These are phyloP conservation scores for Anolis carolinensis DNA, from an alignment of 2,113 vertebrate genomes.

Conservation along the genomic window DNA sequence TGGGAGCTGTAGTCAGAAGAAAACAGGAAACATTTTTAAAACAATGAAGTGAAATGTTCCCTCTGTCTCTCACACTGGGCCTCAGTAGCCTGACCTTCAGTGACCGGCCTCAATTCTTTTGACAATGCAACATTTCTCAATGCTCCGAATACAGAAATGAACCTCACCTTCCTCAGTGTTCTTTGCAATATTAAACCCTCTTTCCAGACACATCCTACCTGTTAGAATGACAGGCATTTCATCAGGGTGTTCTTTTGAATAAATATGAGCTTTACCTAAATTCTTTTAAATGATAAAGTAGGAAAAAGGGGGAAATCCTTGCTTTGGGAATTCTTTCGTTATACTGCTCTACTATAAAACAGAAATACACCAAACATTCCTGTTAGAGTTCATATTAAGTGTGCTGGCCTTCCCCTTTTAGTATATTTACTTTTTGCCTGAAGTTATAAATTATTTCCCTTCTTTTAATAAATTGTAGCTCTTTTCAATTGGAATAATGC, in stretches of 20 bases:
- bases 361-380: conserved; percentile 20
- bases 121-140: neutral
- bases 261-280: neutral
- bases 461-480: conserved; percentile 32
- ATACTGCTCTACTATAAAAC: neutral
- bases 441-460: conserved; percentile 26
- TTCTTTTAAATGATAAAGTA: neutral
- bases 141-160: no score
- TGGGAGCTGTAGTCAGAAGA: no score
- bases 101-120: neutral
- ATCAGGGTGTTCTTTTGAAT: neutral
- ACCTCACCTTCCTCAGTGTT: no score
- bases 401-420: neutral
- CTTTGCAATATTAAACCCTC: neutral
- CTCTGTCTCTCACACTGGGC: neutral
- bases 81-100: neutral
- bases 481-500: conserved; percentile 50
- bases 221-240: neutral
- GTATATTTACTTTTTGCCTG: conserved; percentile 11
- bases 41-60: no score
- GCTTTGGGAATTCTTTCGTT: neutral
- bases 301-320: neutral
- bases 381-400: neutral
- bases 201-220: neutral
- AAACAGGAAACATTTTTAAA: no score